Conservation (phyloP, 2,888 invertebrate genomes). For the Trichacis sp. region DNA sequence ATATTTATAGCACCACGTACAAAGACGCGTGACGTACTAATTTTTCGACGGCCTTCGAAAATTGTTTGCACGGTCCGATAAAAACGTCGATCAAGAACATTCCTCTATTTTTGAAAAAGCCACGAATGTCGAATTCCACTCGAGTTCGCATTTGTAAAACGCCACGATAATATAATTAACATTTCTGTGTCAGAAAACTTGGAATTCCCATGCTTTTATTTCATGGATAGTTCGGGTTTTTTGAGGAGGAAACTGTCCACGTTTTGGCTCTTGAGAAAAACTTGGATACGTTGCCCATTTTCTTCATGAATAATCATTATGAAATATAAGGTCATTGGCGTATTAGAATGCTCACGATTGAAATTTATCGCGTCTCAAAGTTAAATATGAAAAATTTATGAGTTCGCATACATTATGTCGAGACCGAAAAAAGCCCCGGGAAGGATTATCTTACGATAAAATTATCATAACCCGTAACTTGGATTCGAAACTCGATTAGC, state of each 20-base stretch:
- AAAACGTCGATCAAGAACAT: background rate
- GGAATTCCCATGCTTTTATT: no score
- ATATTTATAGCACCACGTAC: no score
- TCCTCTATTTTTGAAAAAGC: no score
- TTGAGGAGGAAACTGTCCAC: no score
- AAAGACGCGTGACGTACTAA: background rate
- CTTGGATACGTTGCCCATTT: no score
- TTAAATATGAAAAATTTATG: constrained; percentile 5
- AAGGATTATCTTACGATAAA: constrained; percentile 4
- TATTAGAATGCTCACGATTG: background rate
- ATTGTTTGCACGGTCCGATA: background rate
- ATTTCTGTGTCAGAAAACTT: no score
- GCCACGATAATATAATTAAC: no score
- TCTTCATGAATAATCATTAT: no score
- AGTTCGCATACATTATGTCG: constrained; percentile 1
- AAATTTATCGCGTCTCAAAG: background rate
- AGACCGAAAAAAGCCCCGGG: background rate
- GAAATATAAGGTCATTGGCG: constrained; percentile 1
- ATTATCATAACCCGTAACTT: constrained; percentile 7
- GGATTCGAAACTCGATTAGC: background rate
- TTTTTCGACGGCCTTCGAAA: background rate
- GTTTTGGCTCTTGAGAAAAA: no score
- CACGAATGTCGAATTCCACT: no score
- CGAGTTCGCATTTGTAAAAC: no score
- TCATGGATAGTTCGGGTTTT: no score